Conservation (phyloP, 35 echinoderm and acorn worm species). For the Anneissia japonica region DNA sequence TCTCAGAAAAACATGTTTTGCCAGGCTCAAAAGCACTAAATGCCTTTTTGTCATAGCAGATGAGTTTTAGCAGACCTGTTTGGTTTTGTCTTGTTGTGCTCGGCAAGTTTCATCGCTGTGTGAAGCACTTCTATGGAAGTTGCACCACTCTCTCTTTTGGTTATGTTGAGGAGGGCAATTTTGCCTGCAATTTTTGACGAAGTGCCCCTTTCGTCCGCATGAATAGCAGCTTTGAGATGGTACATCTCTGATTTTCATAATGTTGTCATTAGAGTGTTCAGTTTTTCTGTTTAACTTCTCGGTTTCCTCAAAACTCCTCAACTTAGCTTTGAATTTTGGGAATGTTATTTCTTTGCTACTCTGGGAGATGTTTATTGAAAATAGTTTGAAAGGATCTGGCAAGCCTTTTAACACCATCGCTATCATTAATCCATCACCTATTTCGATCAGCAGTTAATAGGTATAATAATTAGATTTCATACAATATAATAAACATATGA, state of each 20-base stretch:
- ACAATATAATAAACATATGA: too few relatives aligned
- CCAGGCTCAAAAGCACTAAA: too few relatives aligned
- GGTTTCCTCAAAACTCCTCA: constrained; percentile 33
- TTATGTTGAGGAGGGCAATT: neutral
- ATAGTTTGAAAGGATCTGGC: constrained; percentile 15
- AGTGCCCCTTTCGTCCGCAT: constrained; percentile 27
- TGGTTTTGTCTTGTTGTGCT: too few relatives aligned
- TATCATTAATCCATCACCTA: constrained; percentile 28
- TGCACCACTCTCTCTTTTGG: constrained; percentile 31
- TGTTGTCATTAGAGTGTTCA: constrained; percentile 11
- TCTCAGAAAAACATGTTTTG: too few relatives aligned
- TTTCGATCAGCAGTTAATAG: too few relatives aligned
- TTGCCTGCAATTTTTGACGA: constrained; percentile 7
- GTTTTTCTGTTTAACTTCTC: constrained; percentile 11
- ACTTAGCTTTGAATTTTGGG: constrained; percentile 11
- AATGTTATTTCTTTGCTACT: constrained; percentile 8
- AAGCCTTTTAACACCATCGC: constrained; percentile 47
- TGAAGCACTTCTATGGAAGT: constrained; percentile 20
- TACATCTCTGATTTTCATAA: constrained; percentile 22
- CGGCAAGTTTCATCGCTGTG: constrained; percentile 22
- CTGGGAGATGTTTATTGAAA: constrained; percentile 25
- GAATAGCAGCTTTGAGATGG: neutral
- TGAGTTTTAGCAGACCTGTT: too few relatives aligned
- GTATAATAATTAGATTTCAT: too few relatives aligned
- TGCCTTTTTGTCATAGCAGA: too few relatives aligned